Conservation (phyloP, 2,888 invertebrate genomes). For the Microctonus brassicae region DNA sequence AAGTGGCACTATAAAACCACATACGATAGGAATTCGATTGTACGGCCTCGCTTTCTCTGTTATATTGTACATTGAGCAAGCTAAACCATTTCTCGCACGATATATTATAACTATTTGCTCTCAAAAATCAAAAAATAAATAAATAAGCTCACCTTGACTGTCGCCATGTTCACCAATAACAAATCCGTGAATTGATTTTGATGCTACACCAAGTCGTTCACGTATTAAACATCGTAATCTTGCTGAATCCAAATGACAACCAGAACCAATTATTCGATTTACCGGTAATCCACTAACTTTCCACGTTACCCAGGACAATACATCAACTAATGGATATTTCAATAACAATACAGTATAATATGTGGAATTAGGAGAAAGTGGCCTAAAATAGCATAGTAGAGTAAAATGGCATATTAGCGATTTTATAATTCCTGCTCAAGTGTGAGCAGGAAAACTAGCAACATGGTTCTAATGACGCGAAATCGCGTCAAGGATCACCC, state of each 20-base stretch:
- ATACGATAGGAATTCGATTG: conserved; percentile 28
- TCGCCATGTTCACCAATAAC: conserved; percentile 80
- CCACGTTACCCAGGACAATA: conserved; percentile 77
- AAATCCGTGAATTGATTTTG: conserved; percentile 73
- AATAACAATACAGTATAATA: too few relatives aligned
- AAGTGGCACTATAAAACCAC: conserved; percentile 70
- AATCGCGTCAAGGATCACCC: too few relatives aligned
- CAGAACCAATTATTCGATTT: conserved; percentile 75
- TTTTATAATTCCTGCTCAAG: too few relatives aligned
- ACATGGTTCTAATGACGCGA: too few relatives aligned
- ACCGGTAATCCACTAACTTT: conserved; percentile 76
- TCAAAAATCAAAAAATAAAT: too few relatives aligned
- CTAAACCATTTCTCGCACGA: not conserved
- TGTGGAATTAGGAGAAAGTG: too few relatives aligned
- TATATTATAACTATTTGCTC: not conserved
- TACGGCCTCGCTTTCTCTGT: conserved; percentile 36
- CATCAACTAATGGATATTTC: too few relatives aligned
- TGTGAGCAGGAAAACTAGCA: too few relatives aligned
- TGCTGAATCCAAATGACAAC: conserved; percentile 76
- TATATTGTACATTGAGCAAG: not conserved
- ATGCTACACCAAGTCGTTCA: conserved; percentile 73
- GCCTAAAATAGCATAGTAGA: too few relatives aligned
- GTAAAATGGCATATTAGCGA: too few relatives aligned
- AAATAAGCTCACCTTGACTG: conserved; percentile 71
- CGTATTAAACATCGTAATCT: conserved; percentile 75